Evolutionary conservation across 2,888 invertebrate genomes (phyloP), one percentile per base, ranked within the genome.

Genomic region (Yponomeuta plumbellus): DNA sequence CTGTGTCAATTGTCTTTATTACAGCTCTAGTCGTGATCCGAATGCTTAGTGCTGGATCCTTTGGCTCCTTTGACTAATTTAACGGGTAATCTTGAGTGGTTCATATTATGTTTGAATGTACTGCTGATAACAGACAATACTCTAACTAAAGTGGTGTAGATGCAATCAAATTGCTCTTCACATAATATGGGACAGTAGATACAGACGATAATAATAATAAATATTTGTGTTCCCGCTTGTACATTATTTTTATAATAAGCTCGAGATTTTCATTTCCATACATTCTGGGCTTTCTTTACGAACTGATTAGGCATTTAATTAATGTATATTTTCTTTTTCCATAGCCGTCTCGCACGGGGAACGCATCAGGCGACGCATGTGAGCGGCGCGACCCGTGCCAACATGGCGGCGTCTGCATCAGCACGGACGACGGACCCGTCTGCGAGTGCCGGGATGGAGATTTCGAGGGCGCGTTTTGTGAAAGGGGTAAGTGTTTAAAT

Each of bases 371-470:
- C 68, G 97, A 96, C 80, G 96, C 96, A 3, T 97, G 97, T 78
- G 96, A 97, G 83, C 93, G 96, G 0, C 94, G 96, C 66, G 97
- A 98, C 86, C 98, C 97, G 0, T 99, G 99, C 86, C 96, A 97
- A 81, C 97, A 99, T 78, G 97, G 97, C 4, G 99, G 98, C 20
- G 96, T 97, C 74, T 99, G 99, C 92, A 97, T 98, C 90, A 97
- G 97, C 74, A 98, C 98, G 4, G 98, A 99, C 85, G 96, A 95
- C 71, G 98, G 98, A 22, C 96, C 98, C 61, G 94, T 97, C 80
- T 99, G 99, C 92, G 98, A 99, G 89, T 99, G 99, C 83, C 93
- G 97, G 40, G 96, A 96, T 78, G 95, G 97, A 22, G 97, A 98
- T 86, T 98, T 95, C 84, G 97, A 97, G 83, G 99, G 99, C 40